Evolutionary conservation across 1,140 invertebrate species (phyloP), one percentile per base, ranked within the genome.

Genomic region (Aethina tumida): DNA sequence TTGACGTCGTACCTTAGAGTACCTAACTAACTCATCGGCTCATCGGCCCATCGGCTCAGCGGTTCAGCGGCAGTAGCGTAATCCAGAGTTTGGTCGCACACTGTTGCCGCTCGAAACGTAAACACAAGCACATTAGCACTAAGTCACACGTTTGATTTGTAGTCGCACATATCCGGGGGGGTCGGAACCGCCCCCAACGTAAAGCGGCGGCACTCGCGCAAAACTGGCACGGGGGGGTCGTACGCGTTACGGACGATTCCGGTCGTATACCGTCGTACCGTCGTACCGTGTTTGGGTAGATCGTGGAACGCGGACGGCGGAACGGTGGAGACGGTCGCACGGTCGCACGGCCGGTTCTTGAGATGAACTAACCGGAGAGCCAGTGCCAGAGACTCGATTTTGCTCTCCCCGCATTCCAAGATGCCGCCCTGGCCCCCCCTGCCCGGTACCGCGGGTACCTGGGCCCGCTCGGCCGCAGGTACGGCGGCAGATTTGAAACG

Each of bases 391-490:
- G 35, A 42, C 32, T 50, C 49, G 49, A 41, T 42, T 52, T 51
- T 53, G 55, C 57, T 46, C 54, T 53, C 54, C 49, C 53, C 46
- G 55, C 57, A 58, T 59, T 58, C 57, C 57, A 50, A 50, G 40
- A 47, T 40, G 50, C 47, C 47, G 48, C 53, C 43, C 43, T 47
- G 42, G 49, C 45, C 47, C 49, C 43, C 52, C 51, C 46, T 47
- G 41, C 43, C 43, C 33, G 25, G 20, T 39, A 26, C 28, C 26
- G 39, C 39, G 39, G 33, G n/a, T n/a, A 39, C 31, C 22, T 31
- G 35, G 32, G 40, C 25, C 21, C 41, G 39, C 33, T 10, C 14
- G 16, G 17, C 16, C 17, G 17, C 24, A 28, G 8, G 32, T 12
- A 43, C 35, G 47, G 53, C 53, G 55, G 55, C 42, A 50, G 56